These are phyloP conservation scores for Actinia tenebrosa DNA, from an alignment of 64 coral and sea anemone species.

Conservation along the genomic window DNA sequence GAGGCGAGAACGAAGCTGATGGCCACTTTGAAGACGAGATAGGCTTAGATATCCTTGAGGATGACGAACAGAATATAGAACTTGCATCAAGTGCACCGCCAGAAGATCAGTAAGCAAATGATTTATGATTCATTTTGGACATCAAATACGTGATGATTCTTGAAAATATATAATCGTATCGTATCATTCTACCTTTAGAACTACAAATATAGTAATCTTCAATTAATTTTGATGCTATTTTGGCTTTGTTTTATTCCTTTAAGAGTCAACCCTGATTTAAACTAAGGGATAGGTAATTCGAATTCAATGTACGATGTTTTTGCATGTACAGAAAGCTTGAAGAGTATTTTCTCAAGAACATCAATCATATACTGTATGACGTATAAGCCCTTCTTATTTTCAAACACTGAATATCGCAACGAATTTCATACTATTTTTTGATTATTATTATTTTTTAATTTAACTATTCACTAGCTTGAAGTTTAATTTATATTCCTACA, in stretches of 20 bases:
- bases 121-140: background rate
- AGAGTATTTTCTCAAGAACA: no score
- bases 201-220: no score
- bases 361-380: no score
- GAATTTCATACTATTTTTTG: background rate
- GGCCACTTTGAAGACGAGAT: constrained; percentile 87
- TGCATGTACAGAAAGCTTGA: no score
- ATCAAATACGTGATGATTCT: background rate
- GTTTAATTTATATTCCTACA: background rate
- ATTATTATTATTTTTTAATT: background rate
- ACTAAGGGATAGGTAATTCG: no score
- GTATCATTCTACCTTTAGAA: no score
- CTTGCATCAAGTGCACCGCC: constrained; percentile 58
- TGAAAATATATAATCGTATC: background rate
- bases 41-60: constrained; percentile 47
- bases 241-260: no score
- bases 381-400: no score
- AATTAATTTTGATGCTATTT: no score
- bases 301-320: no score
- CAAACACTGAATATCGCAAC: background rate
- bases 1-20: constrained; percentile 73
- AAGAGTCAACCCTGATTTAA: no score
- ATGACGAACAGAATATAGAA: constrained; percentile 78
- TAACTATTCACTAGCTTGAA: background rate
- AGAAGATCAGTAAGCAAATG: constrained; percentile 72